phyloP scores from a whole-genome alignment of 2,113 vertebrate species.

The Nesospiza acunhae region DNA sequence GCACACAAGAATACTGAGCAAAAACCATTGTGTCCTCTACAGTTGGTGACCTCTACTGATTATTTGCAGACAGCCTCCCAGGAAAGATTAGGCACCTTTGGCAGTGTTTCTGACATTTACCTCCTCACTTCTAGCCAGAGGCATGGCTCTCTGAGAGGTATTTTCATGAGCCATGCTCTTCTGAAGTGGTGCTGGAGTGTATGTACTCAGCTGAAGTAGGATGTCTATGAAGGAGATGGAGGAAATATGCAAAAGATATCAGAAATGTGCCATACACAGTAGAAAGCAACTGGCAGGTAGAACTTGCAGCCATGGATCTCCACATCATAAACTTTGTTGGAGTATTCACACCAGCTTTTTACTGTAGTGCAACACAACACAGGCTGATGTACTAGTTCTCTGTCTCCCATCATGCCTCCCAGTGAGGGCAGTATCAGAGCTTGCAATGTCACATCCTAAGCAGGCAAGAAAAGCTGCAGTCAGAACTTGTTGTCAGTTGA shows the following conservation, averaged over 20 bases:
- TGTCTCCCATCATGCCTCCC: not conserved
- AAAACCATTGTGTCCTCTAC: constrained; percentile 6
- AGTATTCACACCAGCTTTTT: not conserved
- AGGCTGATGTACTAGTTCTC: constrained; percentile 1
- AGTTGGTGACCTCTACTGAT: constrained; percentile 14
- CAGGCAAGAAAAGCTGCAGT: constrained; percentile 37
- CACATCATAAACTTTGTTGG: not conserved
- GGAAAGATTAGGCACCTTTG: constrained; percentile 35
- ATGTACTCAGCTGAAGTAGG: not conserved
- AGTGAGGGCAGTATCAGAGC: not conserved
- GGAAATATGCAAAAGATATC: not conserved
- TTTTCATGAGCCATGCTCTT: constrained; percentile 28
- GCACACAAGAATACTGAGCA: not conserved
- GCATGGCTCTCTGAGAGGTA: not conserved
- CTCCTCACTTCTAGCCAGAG: not conserved
- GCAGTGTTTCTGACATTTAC: constrained; percentile 24
- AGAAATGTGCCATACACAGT: not conserved
- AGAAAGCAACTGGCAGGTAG: constrained; percentile 3
- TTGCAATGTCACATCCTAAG: not conserved
- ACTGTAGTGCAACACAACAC: not conserved
- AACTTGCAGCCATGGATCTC: constrained; percentile 30
- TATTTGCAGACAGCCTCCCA: constrained; percentile 18
- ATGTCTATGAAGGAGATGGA: not conserved
- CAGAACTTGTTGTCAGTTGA: constrained; percentile 41
- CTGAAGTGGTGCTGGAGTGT: not conserved